A percentile compares a stretch with the other conserved stretches of the same genome.
Evolutionary conservation across 30 jellyfish, hydroid and myxozoan species (phyloP).

Genomic region (Hydractinia echinata): DNA sequence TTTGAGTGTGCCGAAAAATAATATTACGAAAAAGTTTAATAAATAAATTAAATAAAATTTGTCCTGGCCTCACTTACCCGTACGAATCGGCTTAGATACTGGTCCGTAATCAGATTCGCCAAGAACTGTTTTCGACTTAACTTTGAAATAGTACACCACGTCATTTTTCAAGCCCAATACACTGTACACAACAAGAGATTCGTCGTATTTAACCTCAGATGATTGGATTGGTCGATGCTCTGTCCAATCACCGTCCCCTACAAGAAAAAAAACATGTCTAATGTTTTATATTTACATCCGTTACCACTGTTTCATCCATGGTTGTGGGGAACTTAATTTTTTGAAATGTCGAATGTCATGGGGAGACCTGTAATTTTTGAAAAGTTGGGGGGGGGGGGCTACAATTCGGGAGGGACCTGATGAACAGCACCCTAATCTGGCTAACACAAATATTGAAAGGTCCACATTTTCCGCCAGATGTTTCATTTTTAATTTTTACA

Average conservation of each 20-base stretch:
- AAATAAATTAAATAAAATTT: neutral
- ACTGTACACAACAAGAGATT: conserved; percentile 40
- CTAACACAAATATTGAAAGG: no score
- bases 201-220: conserved; percentile 36
- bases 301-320: no score
- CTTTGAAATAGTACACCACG: conserved; percentile 62
- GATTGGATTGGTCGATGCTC: conserved; percentile 57
- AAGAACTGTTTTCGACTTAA: conserved; percentile 47
- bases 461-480: no score
- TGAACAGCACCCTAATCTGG: no score
- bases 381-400: no score
- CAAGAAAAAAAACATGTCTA: conserved; percentile 3
- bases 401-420: no score
- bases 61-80: conserved; percentile 86
- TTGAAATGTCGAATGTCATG: no score
- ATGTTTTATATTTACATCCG: neutral
- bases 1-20: no score
- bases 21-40: neutral
- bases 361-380: no score
- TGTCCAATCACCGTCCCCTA: conserved; percentile 50
- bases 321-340: no score
- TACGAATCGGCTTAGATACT: conserved; percentile 35
- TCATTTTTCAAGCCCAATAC: conserved; percentile 48
- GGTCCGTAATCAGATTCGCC: conserved; percentile 76
- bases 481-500: no score